Percentiles rank a stretch among this genome's conserved stretches.
Conservation (phyloP, 1,140 invertebrate genomes). For the Gryllus bimaculatus region DNA sequence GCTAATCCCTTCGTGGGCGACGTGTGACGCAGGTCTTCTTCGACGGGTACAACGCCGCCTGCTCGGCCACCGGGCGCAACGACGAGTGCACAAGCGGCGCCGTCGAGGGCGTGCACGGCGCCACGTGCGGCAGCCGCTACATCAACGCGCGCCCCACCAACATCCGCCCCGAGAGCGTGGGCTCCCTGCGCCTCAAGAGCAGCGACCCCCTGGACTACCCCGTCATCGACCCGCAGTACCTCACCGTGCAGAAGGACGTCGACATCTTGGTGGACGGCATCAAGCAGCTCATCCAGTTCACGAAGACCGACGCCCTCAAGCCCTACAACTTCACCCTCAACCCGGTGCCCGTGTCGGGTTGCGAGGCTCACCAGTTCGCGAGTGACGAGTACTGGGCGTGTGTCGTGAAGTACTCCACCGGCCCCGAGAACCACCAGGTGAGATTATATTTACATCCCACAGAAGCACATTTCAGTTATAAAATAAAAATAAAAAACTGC, state of each 20-base stretch:
- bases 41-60: conserved; percentile 35
- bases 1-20: background rate
- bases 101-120: conserved; percentile 13
- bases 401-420: conserved; percentile 47
- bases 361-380: conserved; percentile 48
- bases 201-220: conserved; percentile 14
- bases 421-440: conserved; percentile 10
- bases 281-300: background rate
- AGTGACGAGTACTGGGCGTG: conserved; percentile 83
- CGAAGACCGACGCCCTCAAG: conserved; percentile 61
- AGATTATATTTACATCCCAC: background rate
- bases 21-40: conserved; percentile 31
- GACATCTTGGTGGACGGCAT: conserved; percentile 31
- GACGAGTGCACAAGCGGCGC: conserved; percentile 31
- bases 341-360: conserved; percentile 68
- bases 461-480: too few species aligned
- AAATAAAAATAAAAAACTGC: too few species aligned
- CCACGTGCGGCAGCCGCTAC: conserved; percentile 23
- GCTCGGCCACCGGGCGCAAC: conserved; percentile 30
- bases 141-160: conserved; percentile 7
- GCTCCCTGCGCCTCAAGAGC: conserved; percentile 3
- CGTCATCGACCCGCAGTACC: conserved; percentile 11
- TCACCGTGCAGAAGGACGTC: background rate
- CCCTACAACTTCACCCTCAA: conserved; percentile 66
- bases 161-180: conserved; percentile 22